A percentile compares a stretch with the other conserved stretches of the same genome.
phyloP scores from a whole-genome alignment of 1,140 invertebrate species.

The Octopus sinensis region DNA sequence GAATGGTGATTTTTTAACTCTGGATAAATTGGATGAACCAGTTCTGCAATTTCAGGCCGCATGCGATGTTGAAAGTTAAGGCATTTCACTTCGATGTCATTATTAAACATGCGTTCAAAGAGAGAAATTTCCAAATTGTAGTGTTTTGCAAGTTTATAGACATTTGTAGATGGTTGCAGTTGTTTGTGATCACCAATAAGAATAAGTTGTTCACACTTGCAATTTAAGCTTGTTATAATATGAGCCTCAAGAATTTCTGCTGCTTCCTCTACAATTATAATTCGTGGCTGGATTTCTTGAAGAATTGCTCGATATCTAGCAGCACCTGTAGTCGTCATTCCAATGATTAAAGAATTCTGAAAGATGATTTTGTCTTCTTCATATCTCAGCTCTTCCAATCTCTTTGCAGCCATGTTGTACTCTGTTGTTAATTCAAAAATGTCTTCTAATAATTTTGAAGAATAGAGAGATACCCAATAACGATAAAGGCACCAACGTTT shows the following conservation, averaged over 20 bases:
- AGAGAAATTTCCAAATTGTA: constrained; percentile 57
- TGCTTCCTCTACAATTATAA: constrained; percentile 55
- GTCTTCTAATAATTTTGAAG: constrained; percentile 24
- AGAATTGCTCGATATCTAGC: constrained; percentile 41
- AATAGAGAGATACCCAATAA: constrained; percentile 42
- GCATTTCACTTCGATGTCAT: constrained; percentile 44
- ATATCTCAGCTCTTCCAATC: constrained; percentile 37
- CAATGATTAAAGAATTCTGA: constrained; percentile 45
- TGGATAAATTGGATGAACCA: constrained; percentile 55
- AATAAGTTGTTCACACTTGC: constrained; percentile 74
- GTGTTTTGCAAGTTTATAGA: constrained; percentile 49
- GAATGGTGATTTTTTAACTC: constrained; percentile 45
- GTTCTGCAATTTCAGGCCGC: constrained; percentile 51
- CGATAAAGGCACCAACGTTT: constrained; percentile 53
- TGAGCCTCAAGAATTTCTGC: constrained; percentile 56
- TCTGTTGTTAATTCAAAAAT: constrained; percentile 20
- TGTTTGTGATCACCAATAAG: constrained; percentile 74
- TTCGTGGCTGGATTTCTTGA: constrained; percentile 38
- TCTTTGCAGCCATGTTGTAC: constrained; percentile 26
- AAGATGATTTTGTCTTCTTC: constrained; percentile 48
- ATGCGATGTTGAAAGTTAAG: constrained; percentile 45
- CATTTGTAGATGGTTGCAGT: constrained; percentile 57
- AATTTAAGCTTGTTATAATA: constrained; percentile 61
- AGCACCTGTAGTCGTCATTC: constrained; percentile 55
- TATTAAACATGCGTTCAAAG: constrained; percentile 55